A percentile compares a stretch with the other conserved stretches of the same genome.
phyloP scores from a whole-genome alignment of 2,797 vertebrate species.

The Phataginus tricuspis region DNA sequence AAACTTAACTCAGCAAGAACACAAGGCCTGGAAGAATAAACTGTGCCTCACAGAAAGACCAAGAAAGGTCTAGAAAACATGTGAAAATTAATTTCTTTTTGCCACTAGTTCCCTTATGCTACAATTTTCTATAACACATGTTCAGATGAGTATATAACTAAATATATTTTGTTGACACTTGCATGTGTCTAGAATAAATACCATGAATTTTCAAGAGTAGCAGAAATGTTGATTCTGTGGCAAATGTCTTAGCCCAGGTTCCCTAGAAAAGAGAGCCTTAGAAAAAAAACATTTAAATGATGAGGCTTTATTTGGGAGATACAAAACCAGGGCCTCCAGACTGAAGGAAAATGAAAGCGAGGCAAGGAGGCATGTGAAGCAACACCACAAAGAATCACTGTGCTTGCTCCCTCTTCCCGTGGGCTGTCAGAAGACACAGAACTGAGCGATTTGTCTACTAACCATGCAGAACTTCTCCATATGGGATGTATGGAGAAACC shows the following conservation, averaged over 20 bases:
- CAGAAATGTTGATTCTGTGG: neutral
- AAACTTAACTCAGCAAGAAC: neutral
- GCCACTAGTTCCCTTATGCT: neutral
- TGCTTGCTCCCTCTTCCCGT: neutral
- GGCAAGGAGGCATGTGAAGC: neutral
- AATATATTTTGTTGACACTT: slow-evolving; percentile 36
- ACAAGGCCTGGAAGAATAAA: neutral
- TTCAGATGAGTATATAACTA: slow-evolving; percentile 43
- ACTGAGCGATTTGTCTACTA: neutral
- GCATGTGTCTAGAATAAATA: neutral
- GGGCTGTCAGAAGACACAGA: neutral
- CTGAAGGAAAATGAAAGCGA: neutral
- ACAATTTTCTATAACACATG: slow-evolving; percentile 16
- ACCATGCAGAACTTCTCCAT: neutral
- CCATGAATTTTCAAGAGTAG: slow-evolving; percentile 5
- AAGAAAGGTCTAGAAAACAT: neutral
- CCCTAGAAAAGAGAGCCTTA: neutral
- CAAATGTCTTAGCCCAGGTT: neutral
- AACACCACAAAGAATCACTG: accelerated
- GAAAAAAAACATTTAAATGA: neutral
- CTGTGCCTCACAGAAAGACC: neutral
- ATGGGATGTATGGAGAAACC: neutral
- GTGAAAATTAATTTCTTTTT: slow-evolving; percentile 14
- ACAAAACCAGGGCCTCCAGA: neutral
- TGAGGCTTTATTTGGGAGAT: neutral